These are phyloP conservation scores for Athene cunicularia DNA, from an alignment of 2,113 vertebrate genomes.

Conservation along the genomic window DNA sequence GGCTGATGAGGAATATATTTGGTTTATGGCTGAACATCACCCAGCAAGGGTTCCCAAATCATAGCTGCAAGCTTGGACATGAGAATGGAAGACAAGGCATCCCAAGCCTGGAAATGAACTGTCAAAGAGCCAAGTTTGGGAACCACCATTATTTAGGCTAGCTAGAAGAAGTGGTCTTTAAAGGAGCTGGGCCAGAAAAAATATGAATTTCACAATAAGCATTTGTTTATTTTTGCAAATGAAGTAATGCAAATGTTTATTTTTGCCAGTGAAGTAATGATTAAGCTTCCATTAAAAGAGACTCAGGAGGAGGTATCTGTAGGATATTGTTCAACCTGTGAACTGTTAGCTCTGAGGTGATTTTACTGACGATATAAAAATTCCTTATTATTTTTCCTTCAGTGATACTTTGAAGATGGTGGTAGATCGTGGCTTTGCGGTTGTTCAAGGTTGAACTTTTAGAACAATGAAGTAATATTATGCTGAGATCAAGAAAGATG, in stretches of 20 bases:
- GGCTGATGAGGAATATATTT: accelerated
- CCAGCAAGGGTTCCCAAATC: too few relatives aligned
- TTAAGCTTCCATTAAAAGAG: background rate
- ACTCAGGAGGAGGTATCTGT: background rate
- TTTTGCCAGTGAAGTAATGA: background rate
- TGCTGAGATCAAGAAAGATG: too few relatives aligned
- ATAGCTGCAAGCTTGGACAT: too few relatives aligned
- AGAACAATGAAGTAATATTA: too few relatives aligned
- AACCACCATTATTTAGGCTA: background rate
- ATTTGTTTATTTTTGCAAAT: background rate
- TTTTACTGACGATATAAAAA: background rate
- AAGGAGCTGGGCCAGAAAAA: background rate
- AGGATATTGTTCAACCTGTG: background rate
- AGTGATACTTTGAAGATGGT: background rate
- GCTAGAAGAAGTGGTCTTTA: background rate
- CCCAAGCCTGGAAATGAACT: background rate
- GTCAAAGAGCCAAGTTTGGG: background rate
- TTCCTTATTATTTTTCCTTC: background rate
- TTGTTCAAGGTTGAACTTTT: too few relatives aligned
- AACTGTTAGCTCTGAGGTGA: accelerated
- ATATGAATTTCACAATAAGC: background rate
- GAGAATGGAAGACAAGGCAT: background rate
- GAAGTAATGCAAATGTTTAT: too few relatives aligned
- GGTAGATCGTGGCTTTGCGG: too few relatives aligned
- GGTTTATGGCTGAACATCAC: background rate